These are phyloP conservation scores for Monopis laevigella DNA, from an alignment of 2,888 invertebrate species.

Conservation along the genomic window DNA sequence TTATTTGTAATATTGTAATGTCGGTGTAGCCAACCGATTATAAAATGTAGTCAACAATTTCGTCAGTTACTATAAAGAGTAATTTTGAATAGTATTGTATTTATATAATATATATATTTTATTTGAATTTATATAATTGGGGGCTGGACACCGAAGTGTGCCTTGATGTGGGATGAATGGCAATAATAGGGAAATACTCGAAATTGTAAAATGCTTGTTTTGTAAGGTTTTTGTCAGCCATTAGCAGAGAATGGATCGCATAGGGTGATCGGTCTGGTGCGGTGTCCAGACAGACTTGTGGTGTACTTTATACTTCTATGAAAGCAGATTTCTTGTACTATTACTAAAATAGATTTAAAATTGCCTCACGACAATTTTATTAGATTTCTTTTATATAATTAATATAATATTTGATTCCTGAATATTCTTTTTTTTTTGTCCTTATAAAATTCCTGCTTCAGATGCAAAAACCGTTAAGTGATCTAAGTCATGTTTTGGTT, in stretches of 20 bases:
- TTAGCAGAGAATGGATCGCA: no score
- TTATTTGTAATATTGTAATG: no score
- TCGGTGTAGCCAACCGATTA: no score
- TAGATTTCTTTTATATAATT: conserved; percentile 63
- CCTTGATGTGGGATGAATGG: conserved; percentile 4
- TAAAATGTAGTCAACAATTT: no score
- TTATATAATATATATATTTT: background rate
- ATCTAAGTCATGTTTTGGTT: no score
- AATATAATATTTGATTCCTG: conserved; percentile 62
- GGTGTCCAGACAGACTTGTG: background rate
- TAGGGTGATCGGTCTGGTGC: no score
- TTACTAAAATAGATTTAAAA: conserved; percentile 54
- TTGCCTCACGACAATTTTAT: conserved; percentile 59
- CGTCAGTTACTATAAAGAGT: no score
- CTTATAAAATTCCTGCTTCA: no score
- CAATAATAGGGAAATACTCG: background rate
- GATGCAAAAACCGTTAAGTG: no score
- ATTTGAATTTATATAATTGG: conserved; percentile 2
- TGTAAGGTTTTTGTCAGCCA: no score
- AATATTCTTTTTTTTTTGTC: conserved; percentile 30
- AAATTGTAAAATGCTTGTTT: no score
- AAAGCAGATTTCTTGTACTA: conserved; percentile 25
- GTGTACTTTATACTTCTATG: conserved; percentile 27
- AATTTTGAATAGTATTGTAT: no score
- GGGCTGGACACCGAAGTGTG: conserved; percentile 10